These are phyloP conservation scores for Tetragonula clypearis DNA, from an alignment of 1,140 invertebrate species.

Conservation along the genomic window DNA sequence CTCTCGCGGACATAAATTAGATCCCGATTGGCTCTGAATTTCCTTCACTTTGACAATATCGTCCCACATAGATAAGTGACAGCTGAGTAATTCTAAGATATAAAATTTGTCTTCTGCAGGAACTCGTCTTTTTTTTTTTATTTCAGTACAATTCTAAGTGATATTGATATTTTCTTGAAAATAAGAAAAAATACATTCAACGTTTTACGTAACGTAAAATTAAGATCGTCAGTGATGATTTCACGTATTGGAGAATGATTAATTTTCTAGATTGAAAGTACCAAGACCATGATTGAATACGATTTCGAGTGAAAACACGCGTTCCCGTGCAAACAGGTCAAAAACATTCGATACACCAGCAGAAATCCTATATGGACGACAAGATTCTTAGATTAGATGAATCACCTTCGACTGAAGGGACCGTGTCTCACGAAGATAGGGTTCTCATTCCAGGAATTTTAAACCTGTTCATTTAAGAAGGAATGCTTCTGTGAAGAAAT, in stretches of 20 bases:
- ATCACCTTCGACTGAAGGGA: slow-evolving; percentile 58
- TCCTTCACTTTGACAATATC: not conserved
- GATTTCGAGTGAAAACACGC: slow-evolving; percentile 35
- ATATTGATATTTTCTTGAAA: not conserved
- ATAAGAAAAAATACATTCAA: not conserved
- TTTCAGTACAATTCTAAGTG: too few species aligned
- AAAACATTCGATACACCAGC: slow-evolving; percentile 68
- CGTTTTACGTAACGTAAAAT: not conserved
- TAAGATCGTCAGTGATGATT: too few species aligned
- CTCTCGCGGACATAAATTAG: not conserved
- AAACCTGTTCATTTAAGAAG: slow-evolving; percentile 54
- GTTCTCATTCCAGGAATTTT: slow-evolving; percentile 47
- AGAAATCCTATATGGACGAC: slow-evolving; percentile 66
- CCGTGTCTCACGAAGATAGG: slow-evolving; percentile 67
- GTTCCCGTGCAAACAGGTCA: slow-evolving; percentile 33
- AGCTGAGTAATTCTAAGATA: too few species aligned
- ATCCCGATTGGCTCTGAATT: not conserved
- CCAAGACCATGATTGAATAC: not conserved
- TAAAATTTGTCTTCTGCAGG: not conserved
- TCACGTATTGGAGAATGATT: not conserved
- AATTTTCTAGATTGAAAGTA: too few species aligned
- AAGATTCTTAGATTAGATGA: slow-evolving; percentile 68
- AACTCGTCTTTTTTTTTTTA: not conserved
- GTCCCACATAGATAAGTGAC: not conserved
- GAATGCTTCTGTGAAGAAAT: slow-evolving; percentile 57